Base-by-base conservation (phyloP, 2,797 vertebrate genomes). In the Rhinatrema bivittatum region DNA sequence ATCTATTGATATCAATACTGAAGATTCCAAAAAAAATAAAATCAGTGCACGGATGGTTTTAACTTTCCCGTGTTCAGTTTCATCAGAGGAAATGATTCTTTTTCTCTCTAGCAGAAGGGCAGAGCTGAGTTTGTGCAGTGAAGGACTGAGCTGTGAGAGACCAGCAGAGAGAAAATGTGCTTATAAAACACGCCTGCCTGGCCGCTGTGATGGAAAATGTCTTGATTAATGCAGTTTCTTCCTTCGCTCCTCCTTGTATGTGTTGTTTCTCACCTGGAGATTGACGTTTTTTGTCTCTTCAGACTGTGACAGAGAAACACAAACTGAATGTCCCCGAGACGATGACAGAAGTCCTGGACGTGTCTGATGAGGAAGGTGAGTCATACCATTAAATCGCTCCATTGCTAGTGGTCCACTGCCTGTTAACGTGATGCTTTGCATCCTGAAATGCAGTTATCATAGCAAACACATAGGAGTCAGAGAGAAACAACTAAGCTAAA, bases 251-350 rank as follows among this genome's bases (percentile, higher is more conserved):
- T n/a, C n/a, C n/a, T n/a, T n/a, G n/a, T n/a, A n/a, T n/a, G n/a
- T n/a, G n/a, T n/a, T n/a, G n/a, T n/a, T n/a, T n/a, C n/a, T n/a
- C n/a, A n/a, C n/a, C n/a, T n/a, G n/a, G n/a, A n/a, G n/a, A n/a
- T n/a, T n/a, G n/a, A n/a, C 21, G 20, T 33, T 9, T 66, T 51
- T 21, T 76, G 6, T 71, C 37, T 54, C 55, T 62, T 10, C 68
- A 99, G 95, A 98, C 91, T 20, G 86, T 99, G 60, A 99, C 93
- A 1, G 95, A 98, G 76, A 99, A 99, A 62, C 95, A 98, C 70
- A 98, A 98, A 70, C 78, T 98, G 29, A 99, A 98, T 55, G 96
- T 99, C 9, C 96, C 96, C 0, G 96, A 99, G 70, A 99, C 96
- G 17, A 98, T 99, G 96, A 97, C 89, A 1, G 96, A 99, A 60